Evolutionary conservation across 2,113 vertebrate genomes (phyloP).

Genomic region (Microtus oregoni): DNA sequence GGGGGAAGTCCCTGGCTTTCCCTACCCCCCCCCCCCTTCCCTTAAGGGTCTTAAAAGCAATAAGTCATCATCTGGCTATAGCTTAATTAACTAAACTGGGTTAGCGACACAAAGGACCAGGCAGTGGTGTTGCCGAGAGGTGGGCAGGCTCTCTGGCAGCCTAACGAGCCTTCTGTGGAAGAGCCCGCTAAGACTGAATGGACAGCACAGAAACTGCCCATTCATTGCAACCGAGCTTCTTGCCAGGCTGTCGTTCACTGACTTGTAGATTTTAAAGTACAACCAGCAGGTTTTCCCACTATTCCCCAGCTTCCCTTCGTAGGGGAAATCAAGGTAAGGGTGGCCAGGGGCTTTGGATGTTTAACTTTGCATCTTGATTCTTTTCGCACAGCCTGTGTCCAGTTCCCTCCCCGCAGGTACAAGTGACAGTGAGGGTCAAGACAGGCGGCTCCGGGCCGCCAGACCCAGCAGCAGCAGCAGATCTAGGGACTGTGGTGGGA

Average conservation of each 20-base stretch:
- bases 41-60: slow-evolving; percentile 36
- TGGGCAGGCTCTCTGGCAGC: background rate
- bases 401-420: background rate
- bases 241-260: slow-evolving; percentile 48
- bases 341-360: background rate
- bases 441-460: background rate
- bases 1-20: background rate
- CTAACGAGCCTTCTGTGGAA: slow-evolving; percentile 3
- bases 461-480: background rate
- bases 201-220: slow-evolving; percentile 28
- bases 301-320: slow-evolving; percentile 45
- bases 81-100: slow-evolving; percentile 64
- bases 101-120: slow-evolving; percentile 45
- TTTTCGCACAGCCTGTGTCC: background rate
- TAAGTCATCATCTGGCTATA: slow-evolving; percentile 53
- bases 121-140: background rate
- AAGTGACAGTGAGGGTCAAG: background rate
- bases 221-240: slow-evolving; percentile 48
- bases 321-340: background rate
- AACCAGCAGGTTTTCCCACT: slow-evolving; percentile 36
- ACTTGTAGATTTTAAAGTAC: slow-evolving; percentile 55
- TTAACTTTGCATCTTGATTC: background rate
- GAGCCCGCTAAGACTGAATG: slow-evolving; percentile 46
- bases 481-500: background rate
- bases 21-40: no score